Evolutionary conservation across 2,113 vertebrate species (phyloP).

Genomic region (Falco punctatus): DNA sequence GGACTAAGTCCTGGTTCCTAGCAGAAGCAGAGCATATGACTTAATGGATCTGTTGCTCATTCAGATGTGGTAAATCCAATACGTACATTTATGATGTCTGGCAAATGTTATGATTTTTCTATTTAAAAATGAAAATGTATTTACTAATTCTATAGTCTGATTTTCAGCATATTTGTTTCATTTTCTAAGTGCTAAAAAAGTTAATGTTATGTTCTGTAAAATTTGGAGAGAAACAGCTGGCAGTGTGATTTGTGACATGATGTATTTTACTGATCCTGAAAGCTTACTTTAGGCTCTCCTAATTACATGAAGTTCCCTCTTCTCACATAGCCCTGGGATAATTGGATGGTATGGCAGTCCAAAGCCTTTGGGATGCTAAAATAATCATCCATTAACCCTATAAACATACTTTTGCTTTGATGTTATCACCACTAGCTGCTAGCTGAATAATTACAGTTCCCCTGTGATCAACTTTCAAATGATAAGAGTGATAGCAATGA

Average conservation of each 20-base stretch:
- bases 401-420: conserved; percentile 56
- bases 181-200: not conserved
- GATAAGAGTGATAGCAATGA: conserved; percentile 3
- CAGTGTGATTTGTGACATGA: not conserved
- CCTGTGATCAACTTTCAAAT: conserved; percentile 35
- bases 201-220: not conserved
- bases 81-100: not conserved
- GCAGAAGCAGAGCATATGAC: not conserved
- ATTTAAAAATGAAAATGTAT: not conserved
- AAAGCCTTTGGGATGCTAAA: conserved; percentile 60
- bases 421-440: conserved; percentile 33
- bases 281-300: not conserved
- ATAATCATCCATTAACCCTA: conserved; percentile 52
- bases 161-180: not conserved
- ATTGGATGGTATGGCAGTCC: conserved; percentile 29
- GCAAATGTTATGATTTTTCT: not conserved
- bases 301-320: conserved; percentile 1
- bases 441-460: conserved; percentile 49
- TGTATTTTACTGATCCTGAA: not conserved
- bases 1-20: not conserved
- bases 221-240: not conserved
- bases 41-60: not conserved
- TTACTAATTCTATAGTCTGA: not conserved
- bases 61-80: not conserved
- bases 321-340: conserved; percentile 45